Conservation (phyloP, 2,113 vertebrate genomes). For the Gopherus evgoodei region DNA sequence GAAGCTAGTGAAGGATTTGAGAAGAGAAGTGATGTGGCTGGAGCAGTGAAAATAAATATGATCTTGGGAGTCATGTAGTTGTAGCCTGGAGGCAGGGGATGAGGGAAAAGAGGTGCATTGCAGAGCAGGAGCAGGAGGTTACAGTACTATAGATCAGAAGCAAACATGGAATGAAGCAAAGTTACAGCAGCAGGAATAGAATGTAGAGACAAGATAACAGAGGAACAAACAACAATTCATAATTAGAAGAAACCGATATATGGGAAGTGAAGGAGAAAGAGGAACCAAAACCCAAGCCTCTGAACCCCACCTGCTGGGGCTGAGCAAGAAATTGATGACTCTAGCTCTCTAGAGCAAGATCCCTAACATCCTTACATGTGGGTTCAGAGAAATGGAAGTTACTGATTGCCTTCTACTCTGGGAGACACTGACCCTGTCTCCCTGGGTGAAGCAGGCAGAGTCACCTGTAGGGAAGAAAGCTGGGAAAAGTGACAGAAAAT, state of each 20-base stretch:
- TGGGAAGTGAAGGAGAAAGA: neutral
- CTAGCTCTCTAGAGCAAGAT: neutral
- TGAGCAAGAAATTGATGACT: neutral
- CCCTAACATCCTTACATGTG: neutral
- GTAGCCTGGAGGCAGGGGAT: neutral
- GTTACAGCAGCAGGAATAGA: neutral
- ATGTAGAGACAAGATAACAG: neutral
- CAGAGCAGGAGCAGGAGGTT: neutral
- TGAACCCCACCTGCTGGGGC: neutral
- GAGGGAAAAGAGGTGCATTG: neutral
- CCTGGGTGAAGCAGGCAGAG: neutral
- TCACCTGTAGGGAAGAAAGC: neutral
- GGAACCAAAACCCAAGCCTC: neutral
- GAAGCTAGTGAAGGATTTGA: too few species aligned
- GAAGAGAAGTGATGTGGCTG: neutral
- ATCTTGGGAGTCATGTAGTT: neutral
- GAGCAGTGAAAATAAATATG: neutral
- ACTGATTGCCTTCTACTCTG: neutral
- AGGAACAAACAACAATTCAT: neutral
- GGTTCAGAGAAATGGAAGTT: neutral
- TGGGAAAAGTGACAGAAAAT: neutral
- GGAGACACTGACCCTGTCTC: neutral
- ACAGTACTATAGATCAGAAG: neutral
- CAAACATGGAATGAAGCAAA: neutral
- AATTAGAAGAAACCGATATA: neutral